phyloP scores from a whole-genome alignment of 2,888 invertebrate species.

The Apamea sordens region DNA sequence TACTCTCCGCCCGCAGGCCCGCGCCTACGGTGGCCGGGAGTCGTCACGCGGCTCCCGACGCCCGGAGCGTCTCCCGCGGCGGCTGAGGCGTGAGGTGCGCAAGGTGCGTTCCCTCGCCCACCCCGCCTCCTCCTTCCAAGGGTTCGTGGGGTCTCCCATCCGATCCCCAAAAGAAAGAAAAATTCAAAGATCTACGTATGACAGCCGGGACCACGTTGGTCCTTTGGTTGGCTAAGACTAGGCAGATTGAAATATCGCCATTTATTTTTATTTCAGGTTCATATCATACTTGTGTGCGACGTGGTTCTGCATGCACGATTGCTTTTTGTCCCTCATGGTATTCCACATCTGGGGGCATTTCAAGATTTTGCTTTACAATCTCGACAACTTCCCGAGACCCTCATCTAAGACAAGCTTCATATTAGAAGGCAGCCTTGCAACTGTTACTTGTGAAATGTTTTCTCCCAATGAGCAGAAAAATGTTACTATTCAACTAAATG shows the following conservation, averaged over 20 bases:
- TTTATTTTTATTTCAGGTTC: constrained; percentile 39
- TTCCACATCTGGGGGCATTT: constrained; percentile 67
- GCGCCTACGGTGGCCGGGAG: no score
- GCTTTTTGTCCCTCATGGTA: constrained; percentile 59
- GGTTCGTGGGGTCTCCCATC: not conserved
- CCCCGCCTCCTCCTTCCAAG: no score
- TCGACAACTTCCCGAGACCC: constrained; percentile 61
- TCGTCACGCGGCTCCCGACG: no score
- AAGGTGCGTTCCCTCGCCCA: no score
- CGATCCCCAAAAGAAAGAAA: not conserved
- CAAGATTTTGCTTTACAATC: constrained; percentile 59
- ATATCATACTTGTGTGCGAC: constrained; percentile 25
- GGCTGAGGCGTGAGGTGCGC: no score
- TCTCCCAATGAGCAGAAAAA: constrained; percentile 36
- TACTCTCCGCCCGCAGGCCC: no score
- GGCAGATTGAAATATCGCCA: not conserved
- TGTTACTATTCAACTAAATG: constrained; percentile 38
- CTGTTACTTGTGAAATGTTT: constrained; percentile 31
- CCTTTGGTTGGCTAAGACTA: not conserved
- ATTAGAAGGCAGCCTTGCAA: not conserved
- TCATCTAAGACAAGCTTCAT: not conserved
- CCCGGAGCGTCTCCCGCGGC: no score
- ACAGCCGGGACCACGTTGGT: not conserved
- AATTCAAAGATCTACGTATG: not conserved
- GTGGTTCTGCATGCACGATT: constrained; percentile 58